Conservation (phyloP, 2,888 invertebrate genomes). For the Leptopilina syphax region DNA sequence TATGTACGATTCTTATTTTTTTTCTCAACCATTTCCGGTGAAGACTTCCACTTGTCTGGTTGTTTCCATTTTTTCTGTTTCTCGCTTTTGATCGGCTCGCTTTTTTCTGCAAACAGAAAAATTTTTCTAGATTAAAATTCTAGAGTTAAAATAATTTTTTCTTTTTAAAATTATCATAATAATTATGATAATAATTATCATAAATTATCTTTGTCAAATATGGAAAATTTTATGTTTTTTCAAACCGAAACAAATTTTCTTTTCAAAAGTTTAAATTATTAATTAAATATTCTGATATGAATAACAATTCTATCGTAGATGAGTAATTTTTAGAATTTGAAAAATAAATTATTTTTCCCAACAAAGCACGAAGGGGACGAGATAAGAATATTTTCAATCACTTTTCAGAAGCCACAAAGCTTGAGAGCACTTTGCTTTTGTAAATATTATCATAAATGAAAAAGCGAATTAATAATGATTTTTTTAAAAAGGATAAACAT, state of each 20-base stretch:
- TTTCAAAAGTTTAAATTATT: too few species aligned
- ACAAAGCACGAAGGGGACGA: background rate
- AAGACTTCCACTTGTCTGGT: slow-evolving; percentile 64
- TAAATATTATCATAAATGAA: background rate
- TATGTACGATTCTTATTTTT: slow-evolving; percentile 41
- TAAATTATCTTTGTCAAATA: background rate
- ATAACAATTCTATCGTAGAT: too few species aligned
- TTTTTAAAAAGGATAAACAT: background rate
- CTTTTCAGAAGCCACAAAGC: background rate
- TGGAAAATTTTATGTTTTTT: background rate
- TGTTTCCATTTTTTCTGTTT: slow-evolving; percentile 58
- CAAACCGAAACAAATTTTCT: too few species aligned
- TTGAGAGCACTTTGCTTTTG: background rate
- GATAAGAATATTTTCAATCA: slow-evolving; percentile 1
- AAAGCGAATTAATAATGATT: background rate
- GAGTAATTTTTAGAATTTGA: background rate
- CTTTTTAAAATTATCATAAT: background rate
- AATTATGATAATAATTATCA: too few species aligned
- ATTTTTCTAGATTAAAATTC: background rate
- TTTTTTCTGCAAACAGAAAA: background rate
- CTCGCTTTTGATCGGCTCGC: slow-evolving; percentile 12
- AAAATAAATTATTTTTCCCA: background rate
- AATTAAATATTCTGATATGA: too few species aligned
- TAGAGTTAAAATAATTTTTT: too few species aligned
- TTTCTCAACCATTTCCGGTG: slow-evolving; percentile 64